A percentile compares a stretch with the other conserved stretches of the same genome.
These are phyloP conservation scores for Apodemia duryi DNA, from an alignment of 2,888 invertebrate species.

Conservation along the genomic window DNA sequence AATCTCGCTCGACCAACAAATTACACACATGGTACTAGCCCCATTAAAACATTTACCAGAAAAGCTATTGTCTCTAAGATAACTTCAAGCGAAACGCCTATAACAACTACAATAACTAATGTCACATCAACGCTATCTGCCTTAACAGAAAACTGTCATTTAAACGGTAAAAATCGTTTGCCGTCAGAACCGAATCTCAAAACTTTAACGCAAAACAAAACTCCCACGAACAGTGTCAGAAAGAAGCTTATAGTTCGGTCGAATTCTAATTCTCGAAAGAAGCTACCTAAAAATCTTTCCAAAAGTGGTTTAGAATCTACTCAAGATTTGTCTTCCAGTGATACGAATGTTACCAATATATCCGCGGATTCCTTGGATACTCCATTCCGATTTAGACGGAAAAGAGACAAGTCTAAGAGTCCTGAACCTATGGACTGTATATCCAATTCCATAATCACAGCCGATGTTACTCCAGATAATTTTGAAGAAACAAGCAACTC, in stretches of 20 bases:
- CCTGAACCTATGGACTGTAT: conserved; percentile 73
- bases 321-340: conserved; percentile 71
- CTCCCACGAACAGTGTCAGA: conserved; percentile 44
- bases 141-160: conserved; percentile 67
- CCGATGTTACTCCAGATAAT: conserved; percentile 67
- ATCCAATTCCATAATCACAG: conserved; percentile 59
- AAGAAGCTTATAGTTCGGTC: conserved; percentile 69
- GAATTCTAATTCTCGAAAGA: conserved; percentile 64
- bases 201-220: conserved; percentile 43
- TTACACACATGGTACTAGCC: conserved; percentile 59
- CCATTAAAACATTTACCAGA: conserved; percentile 60
- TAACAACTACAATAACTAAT: conserved; percentile 48
- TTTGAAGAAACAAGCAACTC: conserved; percentile 68
- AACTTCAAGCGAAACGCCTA: conserved; percentile 45
- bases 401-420: conserved; percentile 66
- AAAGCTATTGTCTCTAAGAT: conserved; percentile 54
- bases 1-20: conserved; percentile 62
- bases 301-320: conserved; percentile 54
- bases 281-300: conserved; percentile 55
- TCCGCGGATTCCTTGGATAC: conserved; percentile 69
- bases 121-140: conserved; percentile 68
- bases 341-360: conserved; percentile 71
- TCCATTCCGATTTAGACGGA: conserved; percentile 66
- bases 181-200: conserved; percentile 66
- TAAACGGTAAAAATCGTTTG: conserved; percentile 66